phyloP scores from a whole-genome alignment of 2,113 vertebrate genomes.

The Poeciliopsis retropinna region DNA sequence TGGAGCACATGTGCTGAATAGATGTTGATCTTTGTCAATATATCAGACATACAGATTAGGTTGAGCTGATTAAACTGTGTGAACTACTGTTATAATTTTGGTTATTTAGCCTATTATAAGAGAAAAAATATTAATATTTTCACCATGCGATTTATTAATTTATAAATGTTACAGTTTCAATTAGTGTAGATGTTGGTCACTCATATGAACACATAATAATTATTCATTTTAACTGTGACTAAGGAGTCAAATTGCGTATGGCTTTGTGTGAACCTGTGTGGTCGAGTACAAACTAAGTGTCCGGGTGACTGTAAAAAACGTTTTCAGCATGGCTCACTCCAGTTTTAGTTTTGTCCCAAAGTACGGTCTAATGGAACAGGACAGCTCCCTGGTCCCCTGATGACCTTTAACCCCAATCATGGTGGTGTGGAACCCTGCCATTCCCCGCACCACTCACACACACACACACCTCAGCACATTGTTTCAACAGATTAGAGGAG shows the following conservation, averaged over 20 bases:
- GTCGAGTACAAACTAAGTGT: conserved; percentile 40
- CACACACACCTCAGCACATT: conserved; percentile 68
- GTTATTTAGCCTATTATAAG: too few species aligned
- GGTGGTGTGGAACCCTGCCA: conserved; percentile 66
- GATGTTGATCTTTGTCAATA: not conserved
- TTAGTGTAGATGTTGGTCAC: too few species aligned
- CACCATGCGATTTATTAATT: too few species aligned
- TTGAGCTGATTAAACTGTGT: not conserved
- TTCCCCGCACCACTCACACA: conserved; percentile 41
- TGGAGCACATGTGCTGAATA: not conserved
- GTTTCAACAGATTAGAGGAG: conserved; percentile 74
- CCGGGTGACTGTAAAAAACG: conserved; percentile 59
- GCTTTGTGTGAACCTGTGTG: conserved; percentile 28
- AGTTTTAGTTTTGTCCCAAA: conserved; percentile 66
- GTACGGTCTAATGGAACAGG: conserved; percentile 76
- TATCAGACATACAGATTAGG: not conserved
- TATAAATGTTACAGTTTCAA: too few species aligned
- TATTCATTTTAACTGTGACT: not conserved
- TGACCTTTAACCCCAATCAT: conserved; percentile 76
- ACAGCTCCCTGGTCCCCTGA: conserved; percentile 76
- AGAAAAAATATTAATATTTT: too few species aligned
- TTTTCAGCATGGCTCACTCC: conserved; percentile 40
- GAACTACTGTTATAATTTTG: not conserved
- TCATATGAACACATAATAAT: not conserved
- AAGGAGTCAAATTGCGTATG: not conserved